Percentiles rank a stretch among this genome's conserved stretches.
Conservation (phyloP, 2,888 invertebrate species). For the Eugnorisma glareosa region DNA sequence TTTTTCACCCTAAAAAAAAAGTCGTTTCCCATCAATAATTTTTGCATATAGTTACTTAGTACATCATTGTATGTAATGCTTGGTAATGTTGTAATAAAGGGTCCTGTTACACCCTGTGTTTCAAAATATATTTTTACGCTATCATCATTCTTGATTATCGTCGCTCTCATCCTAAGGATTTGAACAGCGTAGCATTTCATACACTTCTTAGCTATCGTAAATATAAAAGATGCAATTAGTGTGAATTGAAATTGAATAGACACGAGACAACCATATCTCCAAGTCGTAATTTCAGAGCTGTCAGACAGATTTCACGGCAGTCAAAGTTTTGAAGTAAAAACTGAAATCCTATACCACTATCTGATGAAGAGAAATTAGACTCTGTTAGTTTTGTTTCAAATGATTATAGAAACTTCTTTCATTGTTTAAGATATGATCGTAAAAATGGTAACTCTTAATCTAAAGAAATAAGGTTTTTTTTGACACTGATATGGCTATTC, state of each 20-base stretch:
- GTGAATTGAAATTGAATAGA: background rate
- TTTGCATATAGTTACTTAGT: too few relatives aligned
- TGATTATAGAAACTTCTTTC: background rate
- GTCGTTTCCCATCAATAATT: too few relatives aligned
- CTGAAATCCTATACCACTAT: slow-evolving; percentile 21
- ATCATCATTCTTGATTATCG: too few relatives aligned
- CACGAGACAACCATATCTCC: slow-evolving; percentile 19
- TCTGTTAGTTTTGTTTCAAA: slow-evolving; percentile 4
- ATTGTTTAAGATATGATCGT: background rate
- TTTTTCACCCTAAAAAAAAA: too few relatives aligned
- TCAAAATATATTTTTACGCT: too few relatives aligned
- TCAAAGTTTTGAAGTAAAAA: slow-evolving; percentile 40
- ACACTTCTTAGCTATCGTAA: too few relatives aligned
- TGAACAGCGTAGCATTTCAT: too few relatives aligned
- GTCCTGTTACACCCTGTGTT: too few relatives aligned
- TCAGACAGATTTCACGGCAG: slow-evolving; percentile 22
- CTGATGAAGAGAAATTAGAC: slow-evolving; percentile 2
- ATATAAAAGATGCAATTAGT: too few relatives aligned
- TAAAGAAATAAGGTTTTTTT: background rate
- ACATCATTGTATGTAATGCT: too few relatives aligned
- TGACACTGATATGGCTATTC: background rate
- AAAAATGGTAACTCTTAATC: background rate
- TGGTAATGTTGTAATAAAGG: too few relatives aligned
- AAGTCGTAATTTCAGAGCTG: slow-evolving; percentile 10
- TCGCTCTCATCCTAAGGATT: too few relatives aligned